Conservation (phyloP, 2,888 invertebrate species). For the Acanthosepion lycidas region DNA sequence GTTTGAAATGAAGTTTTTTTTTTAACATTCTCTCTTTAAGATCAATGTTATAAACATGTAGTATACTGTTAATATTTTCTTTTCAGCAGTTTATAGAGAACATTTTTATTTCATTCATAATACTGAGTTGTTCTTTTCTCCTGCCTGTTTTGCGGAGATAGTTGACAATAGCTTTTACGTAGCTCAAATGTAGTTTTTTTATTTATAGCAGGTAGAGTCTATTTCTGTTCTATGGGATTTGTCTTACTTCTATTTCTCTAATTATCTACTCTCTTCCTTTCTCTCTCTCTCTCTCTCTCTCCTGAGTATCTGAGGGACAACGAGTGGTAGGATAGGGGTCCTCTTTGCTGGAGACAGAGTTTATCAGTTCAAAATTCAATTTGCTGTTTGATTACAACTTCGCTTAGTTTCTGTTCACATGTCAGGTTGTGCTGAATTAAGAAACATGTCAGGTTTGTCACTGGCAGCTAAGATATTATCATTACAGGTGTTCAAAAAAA, state of each 20-base stretch:
- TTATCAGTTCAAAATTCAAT: constrained; percentile 33
- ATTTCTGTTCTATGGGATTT: neutral
- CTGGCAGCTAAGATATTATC: neutral
- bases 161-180: neutral
- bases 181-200: neutral
- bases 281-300: neutral
- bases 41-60: too few species aligned
- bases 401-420: neutral
- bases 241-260: neutral
- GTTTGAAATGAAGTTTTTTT: too few species aligned
- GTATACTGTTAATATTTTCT: too few species aligned
- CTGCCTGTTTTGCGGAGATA: neutral
- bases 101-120: too few species aligned
- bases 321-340: neutral
- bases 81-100: too few species aligned
- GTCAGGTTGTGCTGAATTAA: neutral
- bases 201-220: neutral
- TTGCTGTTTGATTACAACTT: neutral
- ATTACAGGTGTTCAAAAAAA: constrained; percentile 17
- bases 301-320: neutral
- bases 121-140: too few species aligned
- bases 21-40: too few species aligned
- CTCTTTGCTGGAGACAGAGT: neutral
- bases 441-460: neutral
- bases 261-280: neutral